Evolutionary conservation across 2,113 vertebrate species (phyloP).

Genomic region (Edolisoma coerulescens): DNA sequence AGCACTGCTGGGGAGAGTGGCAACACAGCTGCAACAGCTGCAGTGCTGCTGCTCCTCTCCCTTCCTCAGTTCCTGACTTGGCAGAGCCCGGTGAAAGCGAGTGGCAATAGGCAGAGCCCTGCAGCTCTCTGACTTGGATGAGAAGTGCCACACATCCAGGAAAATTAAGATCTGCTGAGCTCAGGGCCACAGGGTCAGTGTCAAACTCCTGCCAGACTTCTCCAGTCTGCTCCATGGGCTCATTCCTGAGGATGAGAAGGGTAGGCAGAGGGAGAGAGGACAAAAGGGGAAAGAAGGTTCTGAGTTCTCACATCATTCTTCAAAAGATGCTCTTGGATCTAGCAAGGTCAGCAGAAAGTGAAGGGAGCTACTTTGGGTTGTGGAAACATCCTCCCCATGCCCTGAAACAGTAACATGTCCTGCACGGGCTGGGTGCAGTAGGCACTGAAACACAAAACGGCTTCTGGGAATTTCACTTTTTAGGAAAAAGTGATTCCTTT

Average conservation of each 20-base stretch:
- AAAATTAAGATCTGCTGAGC: background rate
- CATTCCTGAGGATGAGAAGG: background rate
- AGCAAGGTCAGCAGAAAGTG: background rate
- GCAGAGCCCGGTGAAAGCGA: background rate
- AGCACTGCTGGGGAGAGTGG: background rate
- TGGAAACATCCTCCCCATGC: background rate
- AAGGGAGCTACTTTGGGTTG: background rate
- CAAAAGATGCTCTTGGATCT: background rate
- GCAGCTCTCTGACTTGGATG: background rate
- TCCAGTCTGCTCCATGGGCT: background rate
- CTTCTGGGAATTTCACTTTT: background rate
- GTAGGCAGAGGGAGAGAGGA: background rate
- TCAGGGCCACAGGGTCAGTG: fast-evolving
- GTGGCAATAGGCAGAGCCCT: background rate
- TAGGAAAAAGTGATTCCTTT: background rate
- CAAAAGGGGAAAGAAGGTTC: background rate
- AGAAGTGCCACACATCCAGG: fast-evolving
- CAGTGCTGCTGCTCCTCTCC: background rate
- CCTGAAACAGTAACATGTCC: background rate
- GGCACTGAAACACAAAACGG: background rate
- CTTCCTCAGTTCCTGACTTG: background rate
- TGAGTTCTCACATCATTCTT: background rate
- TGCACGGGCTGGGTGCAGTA: background rate
- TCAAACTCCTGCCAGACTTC: background rate
- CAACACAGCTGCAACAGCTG: too few species aligned